phyloP scores from a whole-genome alignment of 2,888 invertebrate species.

The Portevinia maculata region DNA sequence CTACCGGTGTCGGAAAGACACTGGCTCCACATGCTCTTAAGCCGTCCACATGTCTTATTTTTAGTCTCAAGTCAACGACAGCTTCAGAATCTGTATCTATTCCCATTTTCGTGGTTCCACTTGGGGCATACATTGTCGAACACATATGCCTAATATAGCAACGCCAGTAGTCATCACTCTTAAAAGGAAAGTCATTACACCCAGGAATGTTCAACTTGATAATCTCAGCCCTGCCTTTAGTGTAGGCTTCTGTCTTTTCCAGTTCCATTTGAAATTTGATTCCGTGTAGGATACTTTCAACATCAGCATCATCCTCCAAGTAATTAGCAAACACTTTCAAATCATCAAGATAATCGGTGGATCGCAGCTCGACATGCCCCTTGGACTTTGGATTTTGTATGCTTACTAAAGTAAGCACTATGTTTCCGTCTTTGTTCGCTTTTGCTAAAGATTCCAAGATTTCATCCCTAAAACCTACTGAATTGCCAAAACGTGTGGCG shows the following conservation, averaged over 20 bases:
- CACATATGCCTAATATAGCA: constrained; percentile 87
- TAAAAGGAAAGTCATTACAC: constrained; percentile 76
- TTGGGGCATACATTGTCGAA: constrained; percentile 87
- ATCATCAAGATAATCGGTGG: constrained; percentile 83
- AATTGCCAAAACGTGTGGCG: constrained; percentile 5
- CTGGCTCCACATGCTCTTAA: constrained; percentile 89
- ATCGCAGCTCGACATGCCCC: constrained; percentile 83
- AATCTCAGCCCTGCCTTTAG: constrained; percentile 77
- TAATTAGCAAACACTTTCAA: constrained; percentile 85
- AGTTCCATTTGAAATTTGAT: constrained; percentile 79
- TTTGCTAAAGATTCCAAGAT: constrained; percentile 20
- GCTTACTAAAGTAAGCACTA: constrained; percentile 67
- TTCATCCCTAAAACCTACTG: constrained; percentile 29
- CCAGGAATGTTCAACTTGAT: constrained; percentile 71
- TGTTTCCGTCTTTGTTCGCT: constrained; percentile 31
- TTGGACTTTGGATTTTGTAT: constrained; percentile 80
- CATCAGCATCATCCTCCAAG: constrained; percentile 83
- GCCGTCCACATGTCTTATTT: constrained; percentile 86
- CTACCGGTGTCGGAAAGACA: constrained; percentile 89
- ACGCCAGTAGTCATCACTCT: constrained; percentile 85
- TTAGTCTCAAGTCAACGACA: constrained; percentile 87
- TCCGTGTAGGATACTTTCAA: constrained; percentile 78
- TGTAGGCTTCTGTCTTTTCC: constrained; percentile 82
- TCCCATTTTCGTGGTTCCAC: constrained; percentile 89
- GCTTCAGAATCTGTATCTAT: constrained; percentile 84